Conservation (phyloP, 2,797 vertebrate species). For the Scomberomorus guttatus region DNA sequence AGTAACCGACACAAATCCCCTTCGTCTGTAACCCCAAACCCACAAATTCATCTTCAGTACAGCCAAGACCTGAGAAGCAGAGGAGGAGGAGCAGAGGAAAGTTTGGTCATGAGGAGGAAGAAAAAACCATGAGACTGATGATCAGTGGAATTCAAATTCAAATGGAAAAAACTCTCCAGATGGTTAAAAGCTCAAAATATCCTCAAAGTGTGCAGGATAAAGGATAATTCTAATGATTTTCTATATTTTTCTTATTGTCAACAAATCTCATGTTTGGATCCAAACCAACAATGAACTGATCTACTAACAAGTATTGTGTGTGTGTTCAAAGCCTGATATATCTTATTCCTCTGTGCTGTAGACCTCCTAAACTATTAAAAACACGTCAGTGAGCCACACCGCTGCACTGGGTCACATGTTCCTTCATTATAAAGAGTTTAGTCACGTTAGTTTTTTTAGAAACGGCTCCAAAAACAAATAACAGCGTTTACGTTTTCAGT, state of each 20-base stretch:
- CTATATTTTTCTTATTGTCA: too few species aligned
- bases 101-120: neutral
- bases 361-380: too few species aligned
- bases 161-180: neutral
- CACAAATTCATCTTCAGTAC: constrained; percentile 21
- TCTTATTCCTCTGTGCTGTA: too few species aligned
- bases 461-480: too few species aligned
- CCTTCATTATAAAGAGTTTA: too few species aligned
- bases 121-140: neutral
- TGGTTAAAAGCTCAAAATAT: neutral
- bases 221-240: too few species aligned
- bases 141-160: neutral
- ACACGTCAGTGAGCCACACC: too few species aligned
- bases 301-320: neutral
- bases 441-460: too few species aligned
- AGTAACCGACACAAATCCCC: neutral
- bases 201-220: neutral
- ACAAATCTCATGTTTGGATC: too few species aligned
- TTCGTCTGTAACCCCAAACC: neutral
- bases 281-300: neutral
- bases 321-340: too few species aligned
- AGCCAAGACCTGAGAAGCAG: neutral
- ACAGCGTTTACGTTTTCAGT: too few species aligned
- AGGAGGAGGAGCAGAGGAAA: neutral
- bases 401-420: too few species aligned